phyloP scores from a whole-genome alignment of 2,888 invertebrate genomes.

The Fissipunctia ypsillon region DNA sequence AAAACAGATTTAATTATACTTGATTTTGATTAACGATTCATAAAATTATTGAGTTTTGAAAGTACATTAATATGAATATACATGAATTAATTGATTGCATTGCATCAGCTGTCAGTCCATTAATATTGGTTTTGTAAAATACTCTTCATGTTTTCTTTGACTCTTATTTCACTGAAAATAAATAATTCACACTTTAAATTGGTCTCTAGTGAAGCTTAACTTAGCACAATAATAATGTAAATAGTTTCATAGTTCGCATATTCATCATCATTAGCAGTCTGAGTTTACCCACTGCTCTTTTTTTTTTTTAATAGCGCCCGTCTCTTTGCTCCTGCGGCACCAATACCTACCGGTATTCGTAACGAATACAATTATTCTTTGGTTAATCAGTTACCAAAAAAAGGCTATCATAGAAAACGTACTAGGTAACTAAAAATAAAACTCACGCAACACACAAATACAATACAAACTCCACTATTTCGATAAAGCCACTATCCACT shows the following conservation, averaged over 20 bases:
- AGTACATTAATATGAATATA: not conserved
- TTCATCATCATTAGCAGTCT: too few relatives aligned
- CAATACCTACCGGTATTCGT: too few relatives aligned
- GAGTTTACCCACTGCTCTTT: too few relatives aligned
- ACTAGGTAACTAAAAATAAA: not conserved
- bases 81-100: not conserved
- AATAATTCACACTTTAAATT: too few relatives aligned
- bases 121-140: constrained; percentile 10
- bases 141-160: too few relatives aligned
- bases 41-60: not conserved
- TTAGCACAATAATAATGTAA: too few relatives aligned
- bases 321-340: too few relatives aligned
- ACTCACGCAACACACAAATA: not conserved
- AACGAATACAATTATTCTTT: too few relatives aligned
- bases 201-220: too few relatives aligned
- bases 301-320: too few relatives aligned
- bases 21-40: constrained; percentile 27
- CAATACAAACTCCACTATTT: not conserved
- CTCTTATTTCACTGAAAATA: too few relatives aligned
- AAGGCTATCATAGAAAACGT: not conserved
- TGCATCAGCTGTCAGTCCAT: not conserved
- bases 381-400: not conserved
- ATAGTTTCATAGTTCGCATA: too few relatives aligned
- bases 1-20: not conserved
- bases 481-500: constrained; percentile 18